Base-by-base conservation (phyloP, 2,888 invertebrate genomes). In the Caenorhabditis panamensis region DNA sequence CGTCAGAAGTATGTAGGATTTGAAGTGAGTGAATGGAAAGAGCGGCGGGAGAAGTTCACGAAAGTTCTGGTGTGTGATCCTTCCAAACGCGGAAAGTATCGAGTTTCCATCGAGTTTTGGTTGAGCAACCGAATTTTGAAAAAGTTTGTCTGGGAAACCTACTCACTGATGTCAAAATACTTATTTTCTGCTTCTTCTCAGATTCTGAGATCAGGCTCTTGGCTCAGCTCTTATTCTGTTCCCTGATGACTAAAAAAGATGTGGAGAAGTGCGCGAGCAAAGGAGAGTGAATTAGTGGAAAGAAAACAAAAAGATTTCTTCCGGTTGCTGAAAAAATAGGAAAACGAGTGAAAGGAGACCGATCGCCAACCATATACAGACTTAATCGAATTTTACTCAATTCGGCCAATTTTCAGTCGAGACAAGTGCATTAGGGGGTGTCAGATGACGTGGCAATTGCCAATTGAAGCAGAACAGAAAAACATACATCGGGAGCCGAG, bases 11-110 rank as follows among this genome's bases (percentile, higher is more conserved):
- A 28, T 26, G 26, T 31, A 56, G 56, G 56, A 56, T 56, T 56
- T 56, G 56, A 59, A 59, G 59, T 41, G 59, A 36, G 22, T 22
- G 22, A 49, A 49, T 22, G 49, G 20, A 22, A 53, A 26, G 9
- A 11, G 1, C 53, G 6, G 18, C 18, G 47, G 47, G 47, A 4
- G 47, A 20, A 20, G 20, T 26, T 41, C 41, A 13, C 20, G 26
- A 61, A 61, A 61, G 61, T 61, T 59, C 41, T 61, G 61, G 61
- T 61, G 61, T 61, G 47, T 61, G 61, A 61, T 61, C 61, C 24
- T 37, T 24, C 28, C 13, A 16, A 13, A 16, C 16, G 18, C 11
- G 36, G 36, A 18, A 24, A 61, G 61, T 61, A 61, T 61, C 61
- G 41, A 28, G n/a, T 61, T 61, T 61, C 61, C 18, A 18, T 18